phyloP scores from a whole-genome alignment of 2,888 invertebrate genomes.

The Acleris holmiana region DNA sequence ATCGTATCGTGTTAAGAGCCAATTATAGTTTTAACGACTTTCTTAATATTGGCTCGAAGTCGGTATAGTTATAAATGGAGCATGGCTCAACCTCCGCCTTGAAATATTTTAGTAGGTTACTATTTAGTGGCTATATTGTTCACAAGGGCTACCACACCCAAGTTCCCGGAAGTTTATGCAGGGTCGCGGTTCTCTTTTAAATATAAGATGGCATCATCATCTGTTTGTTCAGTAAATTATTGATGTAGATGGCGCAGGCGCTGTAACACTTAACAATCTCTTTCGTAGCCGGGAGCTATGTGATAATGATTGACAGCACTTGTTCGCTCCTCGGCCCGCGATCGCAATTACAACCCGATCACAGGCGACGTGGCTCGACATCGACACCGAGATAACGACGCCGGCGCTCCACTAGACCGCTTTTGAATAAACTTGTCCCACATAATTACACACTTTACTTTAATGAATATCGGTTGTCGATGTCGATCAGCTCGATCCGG shows the following conservation, averaged over 20 bases:
- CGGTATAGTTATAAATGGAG: not conserved
- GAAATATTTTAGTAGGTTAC: too few relatives aligned
- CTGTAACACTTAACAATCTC: conserved; percentile 7
- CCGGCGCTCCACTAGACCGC: conserved; percentile 65
- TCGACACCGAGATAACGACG: conserved; percentile 74
- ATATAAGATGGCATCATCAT: not conserved
- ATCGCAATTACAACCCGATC: conserved; percentile 75
- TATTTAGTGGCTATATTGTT: too few relatives aligned
- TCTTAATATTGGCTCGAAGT: conserved; percentile 18
- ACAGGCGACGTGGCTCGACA: conserved; percentile 59
- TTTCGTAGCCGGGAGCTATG: conserved; percentile 41
- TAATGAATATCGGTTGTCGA: conserved; percentile 72
- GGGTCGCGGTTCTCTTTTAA: too few relatives aligned
- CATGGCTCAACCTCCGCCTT: too few relatives aligned
- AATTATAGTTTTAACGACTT: conserved; percentile 28
- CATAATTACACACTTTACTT: conserved; percentile 81
- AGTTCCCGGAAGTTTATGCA: too few relatives aligned
- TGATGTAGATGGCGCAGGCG: not conserved
- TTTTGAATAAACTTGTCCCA: conserved; percentile 73
- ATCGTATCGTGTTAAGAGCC: conserved; percentile 28
- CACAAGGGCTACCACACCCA: too few relatives aligned
- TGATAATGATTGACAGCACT: conserved; percentile 64
- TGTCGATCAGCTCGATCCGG: conserved; percentile 46
- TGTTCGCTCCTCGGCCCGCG: conserved; percentile 56
- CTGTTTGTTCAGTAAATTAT: not conserved